Evolutionary conservation across 2,113 vertebrate genomes (phyloP), one percentile per base, ranked within the genome.

Genomic region (Sylvietta virens): DNA sequence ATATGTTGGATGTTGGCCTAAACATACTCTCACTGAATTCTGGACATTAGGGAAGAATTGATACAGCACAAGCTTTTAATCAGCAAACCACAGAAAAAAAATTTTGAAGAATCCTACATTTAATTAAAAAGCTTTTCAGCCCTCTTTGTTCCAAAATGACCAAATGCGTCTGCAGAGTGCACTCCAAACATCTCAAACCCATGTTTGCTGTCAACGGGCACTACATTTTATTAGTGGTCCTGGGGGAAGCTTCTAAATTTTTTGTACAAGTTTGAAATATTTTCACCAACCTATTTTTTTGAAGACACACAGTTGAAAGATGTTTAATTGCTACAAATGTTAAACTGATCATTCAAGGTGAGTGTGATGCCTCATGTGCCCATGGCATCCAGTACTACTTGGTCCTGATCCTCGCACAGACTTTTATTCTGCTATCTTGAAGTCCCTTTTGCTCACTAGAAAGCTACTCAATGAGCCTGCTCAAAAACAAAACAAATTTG

Each of bases 81-180:
- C 86, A 92, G 58, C 33, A 94, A 80, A 81, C 23, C 56, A 77
- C 47, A 54, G 53, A 0, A 44, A 50, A 66, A 66, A 51, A 15
- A 47, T 14, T 33, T 1, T 3, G 13, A 91, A 35, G 40, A 93
- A 73, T 67, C 10, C 31, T 64, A 82, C 31, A 54, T 56, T 61
- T 92, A 92, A 90, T 93, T 90, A 47, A 81, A 76, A 95, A 81
- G 67, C 51, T 92, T 77, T 90, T 93, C 74, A 93, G 35, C 30
- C 1, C 4, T n/a, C 60, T 86, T 88, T 88, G 82, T 81, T 93
- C 71, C 60, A 86, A 73, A 94, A 70, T 0, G 18, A 92, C 62
- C 37, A 83, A 88, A 53, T 48, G 13, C 66, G 45, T 60, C 37
- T 88, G 51, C 78, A 80, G 51, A 93, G 27, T 9, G 13, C n/a